Evolutionary conservation across 2,113 vertebrate species (phyloP), one percentile per base, ranked within the genome.

Genomic region (Mus spicilegus): DNA sequence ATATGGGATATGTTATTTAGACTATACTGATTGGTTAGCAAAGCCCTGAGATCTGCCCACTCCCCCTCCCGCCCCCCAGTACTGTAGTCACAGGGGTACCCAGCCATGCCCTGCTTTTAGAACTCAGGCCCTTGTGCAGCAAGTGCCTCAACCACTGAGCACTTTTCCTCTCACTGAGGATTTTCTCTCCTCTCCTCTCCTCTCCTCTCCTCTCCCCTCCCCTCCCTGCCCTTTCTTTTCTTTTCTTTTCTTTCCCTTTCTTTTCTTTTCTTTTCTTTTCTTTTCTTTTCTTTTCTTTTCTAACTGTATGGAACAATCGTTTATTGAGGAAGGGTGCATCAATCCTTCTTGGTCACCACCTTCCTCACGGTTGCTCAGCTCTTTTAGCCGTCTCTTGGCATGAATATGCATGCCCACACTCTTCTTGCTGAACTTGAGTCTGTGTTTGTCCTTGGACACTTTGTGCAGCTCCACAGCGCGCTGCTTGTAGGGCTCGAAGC

Each of bases 401-500:
- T 1, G 5, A 13, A 14, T 33, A 1, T 33, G 67, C 1, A 0
- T 5, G 28, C 7, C 30, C 12, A 69, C 67, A 9, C 11, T 69
- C 67, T 67, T 67, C 26, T 99, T 99, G 96, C 99, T 99, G 96
- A 99, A 99, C 96, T 99, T 99, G 22, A 99, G 99, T 1, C 99
- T 99, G 78, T 99, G 98, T 97, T 99, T 99, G 94, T 99, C 99
- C 98, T 99, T 99, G 82, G 99, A 99, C 87, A 99, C 99, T 86
- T 99, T 99, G 90, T 99, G 98, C 99, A 99, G 86, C 96, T 99
- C 99, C 99, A 99, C 99, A 4, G 99, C 99, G 0, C 99, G 98
- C 70, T 99, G 99, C 98, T 99, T 99, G 0, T 99, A 99, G 0
- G 99, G 99, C 0, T 99, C 99, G 5, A 99, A 99, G 72, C 99